phyloP scores from a whole-genome alignment of 1,140 invertebrate species.

The Trachelipus rathkii region DNA sequence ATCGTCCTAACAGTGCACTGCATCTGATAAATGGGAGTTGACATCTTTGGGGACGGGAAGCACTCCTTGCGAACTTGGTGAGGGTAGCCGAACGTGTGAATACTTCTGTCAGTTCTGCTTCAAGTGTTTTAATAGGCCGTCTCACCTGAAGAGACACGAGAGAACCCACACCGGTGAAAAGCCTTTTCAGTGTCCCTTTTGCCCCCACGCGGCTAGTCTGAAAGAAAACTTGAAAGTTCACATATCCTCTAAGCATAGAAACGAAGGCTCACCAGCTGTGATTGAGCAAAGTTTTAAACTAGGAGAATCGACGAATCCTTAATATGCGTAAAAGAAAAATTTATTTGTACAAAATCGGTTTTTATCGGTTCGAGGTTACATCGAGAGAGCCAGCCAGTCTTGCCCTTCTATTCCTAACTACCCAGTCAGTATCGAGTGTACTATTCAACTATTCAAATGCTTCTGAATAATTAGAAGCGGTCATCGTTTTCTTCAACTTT shows the following conservation, averaged over 20 bases:
- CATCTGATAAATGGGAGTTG: too few relatives aligned
- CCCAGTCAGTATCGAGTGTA: not conserved
- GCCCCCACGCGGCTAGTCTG: slow-evolving; percentile 16
- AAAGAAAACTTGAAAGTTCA: slow-evolving; percentile 22
- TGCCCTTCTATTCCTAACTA: not conserved
- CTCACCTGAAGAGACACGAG: slow-evolving; percentile 65
- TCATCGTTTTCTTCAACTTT: too few relatives aligned
- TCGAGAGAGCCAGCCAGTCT: not conserved
- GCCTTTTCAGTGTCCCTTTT: slow-evolving; percentile 67
- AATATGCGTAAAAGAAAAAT: too few relatives aligned
- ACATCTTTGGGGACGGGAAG: too few relatives aligned
- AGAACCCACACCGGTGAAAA: slow-evolving; percentile 62
- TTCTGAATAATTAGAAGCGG: too few relatives aligned
- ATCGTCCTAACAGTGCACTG: not conserved
- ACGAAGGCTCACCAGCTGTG: not conserved
- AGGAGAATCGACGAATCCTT: too few relatives aligned
- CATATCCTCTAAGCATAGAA: not conserved
- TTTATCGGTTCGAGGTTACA: not conserved
- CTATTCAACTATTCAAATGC: not conserved
- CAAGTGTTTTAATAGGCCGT: slow-evolving; percentile 67
- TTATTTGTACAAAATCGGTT: too few relatives aligned
- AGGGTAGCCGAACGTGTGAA: slow-evolving; percentile 50
- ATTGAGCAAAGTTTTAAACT: too few relatives aligned
- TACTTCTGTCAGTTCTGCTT: slow-evolving; percentile 61
- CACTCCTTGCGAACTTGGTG: not conserved